Conservation (phyloP, 2,113 vertebrate species). For the Urocolius indicus region DNA sequence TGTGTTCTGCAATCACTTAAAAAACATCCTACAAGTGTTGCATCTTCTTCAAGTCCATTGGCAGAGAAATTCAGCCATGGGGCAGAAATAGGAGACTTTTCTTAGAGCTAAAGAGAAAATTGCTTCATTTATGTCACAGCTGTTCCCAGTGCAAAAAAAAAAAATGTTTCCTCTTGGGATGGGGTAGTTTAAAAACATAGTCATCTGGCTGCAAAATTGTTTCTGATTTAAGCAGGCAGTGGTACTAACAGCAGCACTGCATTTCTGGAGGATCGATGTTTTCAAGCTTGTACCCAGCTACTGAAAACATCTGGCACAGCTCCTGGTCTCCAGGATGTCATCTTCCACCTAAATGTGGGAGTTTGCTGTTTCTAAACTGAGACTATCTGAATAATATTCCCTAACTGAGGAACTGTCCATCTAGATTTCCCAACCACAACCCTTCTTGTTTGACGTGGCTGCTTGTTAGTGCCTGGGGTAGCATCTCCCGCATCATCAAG, state of each 20-base stretch:
- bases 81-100: slow-evolving; percentile 38
- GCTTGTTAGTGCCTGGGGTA: neutral
- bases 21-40: neutral
- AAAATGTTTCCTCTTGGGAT: neutral
- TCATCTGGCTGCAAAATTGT: slow-evolving; percentile 11
- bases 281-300: neutral
- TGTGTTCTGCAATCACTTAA: neutral
- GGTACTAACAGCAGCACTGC: neutral
- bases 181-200: neutral
- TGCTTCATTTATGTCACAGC: slow-evolving; percentile 52
- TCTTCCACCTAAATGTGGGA: neutral
- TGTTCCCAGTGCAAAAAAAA: neutral
- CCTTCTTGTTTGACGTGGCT: neutral
- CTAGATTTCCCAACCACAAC: neutral
- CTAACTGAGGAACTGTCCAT: neutral
- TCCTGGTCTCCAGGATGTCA: neutral
- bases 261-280: neutral
- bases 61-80: neutral
- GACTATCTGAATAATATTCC: neutral
- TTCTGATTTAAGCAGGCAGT: neutral
- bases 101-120: slow-evolving; percentile 22
- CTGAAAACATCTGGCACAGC: neutral
- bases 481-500: neutral
- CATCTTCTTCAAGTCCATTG: neutral
- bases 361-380: neutral